Conservation (phyloP, 1,140 invertebrate genomes). For the Camponotus vicinus region DNA sequence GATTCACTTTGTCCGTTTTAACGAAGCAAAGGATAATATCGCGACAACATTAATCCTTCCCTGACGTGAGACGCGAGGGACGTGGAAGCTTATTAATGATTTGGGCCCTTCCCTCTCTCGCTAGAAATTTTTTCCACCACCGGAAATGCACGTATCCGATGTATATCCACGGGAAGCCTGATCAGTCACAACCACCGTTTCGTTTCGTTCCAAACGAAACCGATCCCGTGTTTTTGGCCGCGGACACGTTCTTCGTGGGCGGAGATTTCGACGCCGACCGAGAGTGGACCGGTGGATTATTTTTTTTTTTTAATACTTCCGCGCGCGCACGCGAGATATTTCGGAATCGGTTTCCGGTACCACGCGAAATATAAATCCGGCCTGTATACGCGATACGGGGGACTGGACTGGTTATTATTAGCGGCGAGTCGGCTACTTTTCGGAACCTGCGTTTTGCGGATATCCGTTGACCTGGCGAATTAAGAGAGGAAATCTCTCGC, state of each 20-base stretch:
- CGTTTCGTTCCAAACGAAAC: conserved; percentile 7
- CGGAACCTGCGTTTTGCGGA: conserved; percentile 52
- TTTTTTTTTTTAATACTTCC: conserved; percentile 68
- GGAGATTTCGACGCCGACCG: conserved; percentile 21
- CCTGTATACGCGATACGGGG: background rate
- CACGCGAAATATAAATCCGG: conserved; percentile 66
- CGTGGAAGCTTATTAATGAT: conserved; percentile 10
- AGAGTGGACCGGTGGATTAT: conserved; percentile 25
- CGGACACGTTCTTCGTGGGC: conserved; percentile 33
- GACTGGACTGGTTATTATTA: conserved; percentile 70
- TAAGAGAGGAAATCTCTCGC: background rate
- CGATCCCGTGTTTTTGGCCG: conserved; percentile 49
- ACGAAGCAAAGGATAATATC: background rate
- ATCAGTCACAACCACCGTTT: background rate
- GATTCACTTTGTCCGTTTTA: background rate
- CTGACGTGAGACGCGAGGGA: background rate
- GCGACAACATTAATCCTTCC: background rate
- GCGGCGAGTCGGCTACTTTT: conserved; percentile 35
- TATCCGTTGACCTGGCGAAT: conserved; percentile 63
- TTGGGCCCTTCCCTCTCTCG: background rate
- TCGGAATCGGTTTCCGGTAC: conserved; percentile 77
- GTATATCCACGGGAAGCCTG: conserved; percentile 1
- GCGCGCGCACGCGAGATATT: conserved; percentile 70
- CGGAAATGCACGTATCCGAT: conserved; percentile 48
- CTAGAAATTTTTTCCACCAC: background rate